Percentiles rank a stretch among this genome's conserved stretches.
Evolutionary conservation across 2,888 invertebrate species (phyloP).

Genomic region (Drosophila maculinotata): DNA sequence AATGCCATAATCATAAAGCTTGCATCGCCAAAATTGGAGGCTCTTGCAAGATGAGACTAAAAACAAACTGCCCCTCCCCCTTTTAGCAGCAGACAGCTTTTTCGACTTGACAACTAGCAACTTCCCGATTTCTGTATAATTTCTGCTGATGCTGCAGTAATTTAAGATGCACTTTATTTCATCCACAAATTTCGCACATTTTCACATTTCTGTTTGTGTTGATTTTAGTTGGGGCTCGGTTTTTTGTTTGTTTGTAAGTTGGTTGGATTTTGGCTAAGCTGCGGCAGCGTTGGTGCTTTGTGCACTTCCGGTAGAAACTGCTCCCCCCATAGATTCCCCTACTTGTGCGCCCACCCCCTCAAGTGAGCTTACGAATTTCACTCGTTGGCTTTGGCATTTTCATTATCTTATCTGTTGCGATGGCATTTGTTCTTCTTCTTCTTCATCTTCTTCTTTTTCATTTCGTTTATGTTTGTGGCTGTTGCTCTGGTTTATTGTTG

Average conservation of each 20-base stretch:
- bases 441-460: constrained; percentile 17
- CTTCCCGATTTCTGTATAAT: neutral
- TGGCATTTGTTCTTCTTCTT: constrained; percentile 26
- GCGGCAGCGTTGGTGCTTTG: no score
- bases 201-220: no score
- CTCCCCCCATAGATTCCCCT: neutral
- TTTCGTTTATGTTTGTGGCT: constrained; percentile 17
- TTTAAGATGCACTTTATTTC: neutral
- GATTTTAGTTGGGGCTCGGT: no score
- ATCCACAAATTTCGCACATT: constrained; percentile 6
- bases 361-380: constrained; percentile 10
- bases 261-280: no score
- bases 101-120: no score
- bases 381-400: constrained; percentile 20
- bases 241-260: neutral
- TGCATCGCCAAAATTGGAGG: neutral
- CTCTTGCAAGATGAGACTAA: neutral
- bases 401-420: constrained; percentile 37
- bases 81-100: no score
- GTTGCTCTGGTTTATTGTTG: constrained; percentile 56
- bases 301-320: constrained; percentile 5
- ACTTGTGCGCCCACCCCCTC: neutral
- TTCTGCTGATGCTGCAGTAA: constrained; percentile 3
- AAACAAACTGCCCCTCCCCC: no score
- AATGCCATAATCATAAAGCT: neutral